Evolutionary conservation across 23 tunicate species (phyloP), one percentile per base, ranked within the genome.

Genomic region (Trididemnum miniatum): DNA sequence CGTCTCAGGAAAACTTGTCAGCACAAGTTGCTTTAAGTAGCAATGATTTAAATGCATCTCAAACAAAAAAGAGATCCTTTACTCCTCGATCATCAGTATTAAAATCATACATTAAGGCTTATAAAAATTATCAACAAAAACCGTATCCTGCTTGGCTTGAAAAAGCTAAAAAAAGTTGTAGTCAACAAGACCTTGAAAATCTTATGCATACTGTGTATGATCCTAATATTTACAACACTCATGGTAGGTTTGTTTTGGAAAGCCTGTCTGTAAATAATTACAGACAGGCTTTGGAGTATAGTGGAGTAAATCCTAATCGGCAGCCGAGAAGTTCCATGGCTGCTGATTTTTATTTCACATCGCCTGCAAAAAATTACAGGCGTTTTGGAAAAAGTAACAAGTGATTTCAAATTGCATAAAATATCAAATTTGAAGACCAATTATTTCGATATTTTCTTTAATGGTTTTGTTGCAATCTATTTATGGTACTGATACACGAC

Each of bases 131-230:
- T 37, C 59, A 73, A 22, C 59, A 73, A 73, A 22, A 22, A 25
- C 59, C 12, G 20, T 73, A 73, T 39, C 79, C 79, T 20, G 29
- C 25, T 4, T 73, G 59, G 57, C 32, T 73, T 37, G 79, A 73
- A 73, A 15, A 73, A 2, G 57, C 57, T 12, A 38, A 39, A 24
- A 73, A 38, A 73, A 73, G 15, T 38, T 73, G 79, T 29, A 73
- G 30, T 39, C 59, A 26, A 9, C 30, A n/a, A 20, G 79, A 73
- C 9, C 30, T 73, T 3, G 29, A 37, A 7, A 5, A 37, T 38
- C 25, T 73, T 20, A 73, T 73, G 79, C 28, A 40, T 12, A 38
- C 20, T 22, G 38, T 73, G 2, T 73, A 73, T 40, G 31, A 38
- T 3, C 79, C 57, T 37, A 20, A 31, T 1, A 9, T 20, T 37